Evolutionary conservation across 2,113 vertebrate species (phyloP), one percentile per base, ranked within the genome.

Genomic region (Corvus moneduloides): DNA sequence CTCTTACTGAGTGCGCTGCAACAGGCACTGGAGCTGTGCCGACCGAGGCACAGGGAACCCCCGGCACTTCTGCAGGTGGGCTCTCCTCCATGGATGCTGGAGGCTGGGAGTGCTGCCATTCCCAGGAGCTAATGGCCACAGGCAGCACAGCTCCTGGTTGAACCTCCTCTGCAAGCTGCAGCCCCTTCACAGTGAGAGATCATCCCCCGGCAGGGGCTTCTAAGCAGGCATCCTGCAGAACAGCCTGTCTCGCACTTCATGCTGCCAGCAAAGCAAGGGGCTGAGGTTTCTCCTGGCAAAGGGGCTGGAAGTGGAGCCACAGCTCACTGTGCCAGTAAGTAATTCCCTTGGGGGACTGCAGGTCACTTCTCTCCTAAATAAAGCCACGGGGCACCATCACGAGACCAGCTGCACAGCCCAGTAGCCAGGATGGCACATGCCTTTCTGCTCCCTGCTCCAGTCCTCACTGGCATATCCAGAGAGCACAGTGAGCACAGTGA

Each of bases 41-140:
- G 30, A 18, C 1, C 1, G 14, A 14, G 21, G 74, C 1, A 1
- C 41, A 7, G 30, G 63, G 24, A 90, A 7, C 16, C 55, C 37
- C 35, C 1, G 1, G 58, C 28, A 13, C 24, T 21, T 4, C 21
- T 28, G 23, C 13, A 4, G 21, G 28, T 7, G 33, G 41, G 71
- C 14, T 72, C 7, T 3, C 11, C 49, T 11, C 54, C 1, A 0
- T 19, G 55, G 32, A 3, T 66, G 44, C 2, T 17, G 9, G 6
- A 30, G 48, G 8, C 43, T 33, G 37, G 26, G 12, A 43, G 14
- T 1, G 4, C 41, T 74, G 44, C 59, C 5, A 5, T 27, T 32
- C 69, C 59, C 44, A 4, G 37, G 27, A 52, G 11, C 20, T 39
- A 2, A 16, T 1, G 54, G 16, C 22, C 64, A 46, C 1, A 6